Evolutionary conservation across 2,113 vertebrate species (phyloP).

Genomic region (Lontra canadensis): DNA sequence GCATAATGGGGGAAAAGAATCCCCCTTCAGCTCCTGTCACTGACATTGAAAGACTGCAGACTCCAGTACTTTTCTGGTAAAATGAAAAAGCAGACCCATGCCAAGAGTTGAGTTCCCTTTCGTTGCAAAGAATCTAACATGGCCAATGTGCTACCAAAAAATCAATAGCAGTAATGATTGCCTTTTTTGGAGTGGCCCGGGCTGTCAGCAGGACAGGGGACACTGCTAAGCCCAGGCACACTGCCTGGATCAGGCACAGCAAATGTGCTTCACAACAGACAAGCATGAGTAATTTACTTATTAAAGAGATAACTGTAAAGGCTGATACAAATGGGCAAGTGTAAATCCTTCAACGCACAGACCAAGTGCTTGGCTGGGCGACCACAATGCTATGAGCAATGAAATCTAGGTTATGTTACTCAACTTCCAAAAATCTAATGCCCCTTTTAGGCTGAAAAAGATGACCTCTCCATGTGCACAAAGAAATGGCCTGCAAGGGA

Average conservation of each 20-base stretch:
- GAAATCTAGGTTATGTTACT: conserved; percentile 58
- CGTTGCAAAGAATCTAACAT: conserved; percentile 47
- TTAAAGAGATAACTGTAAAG: conserved; percentile 76
- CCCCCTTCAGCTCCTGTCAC: background rate
- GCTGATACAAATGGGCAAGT: conserved; percentile 78
- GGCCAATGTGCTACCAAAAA: conserved; percentile 26
- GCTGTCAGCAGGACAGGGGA: conserved; percentile 49
- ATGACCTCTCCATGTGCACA: background rate
- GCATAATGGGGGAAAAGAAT: background rate
- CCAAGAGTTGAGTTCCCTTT: background rate
- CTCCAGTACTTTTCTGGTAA: background rate
- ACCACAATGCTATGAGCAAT: conserved; percentile 72
- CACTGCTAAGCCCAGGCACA: conserved; percentile 58
- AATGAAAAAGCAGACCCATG: conserved; percentile 10
- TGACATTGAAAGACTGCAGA: background rate
- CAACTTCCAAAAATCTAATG: conserved; percentile 46
- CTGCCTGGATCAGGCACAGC: conserved; percentile 55
- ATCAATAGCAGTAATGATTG: conserved; percentile 23
- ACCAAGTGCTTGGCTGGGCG: conserved; percentile 65
- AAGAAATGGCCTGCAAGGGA: background rate
- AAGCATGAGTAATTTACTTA: conserved; percentile 59
- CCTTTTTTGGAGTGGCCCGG: conserved; percentile 66
- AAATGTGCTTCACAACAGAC: conserved; percentile 47
- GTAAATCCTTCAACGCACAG: conserved; percentile 58
- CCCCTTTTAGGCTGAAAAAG: conserved; percentile 20